These are phyloP conservation scores for Ardeotis arabs DNA, from an alignment of 2,113 vertebrate genomes.

Conservation along the genomic window DNA sequence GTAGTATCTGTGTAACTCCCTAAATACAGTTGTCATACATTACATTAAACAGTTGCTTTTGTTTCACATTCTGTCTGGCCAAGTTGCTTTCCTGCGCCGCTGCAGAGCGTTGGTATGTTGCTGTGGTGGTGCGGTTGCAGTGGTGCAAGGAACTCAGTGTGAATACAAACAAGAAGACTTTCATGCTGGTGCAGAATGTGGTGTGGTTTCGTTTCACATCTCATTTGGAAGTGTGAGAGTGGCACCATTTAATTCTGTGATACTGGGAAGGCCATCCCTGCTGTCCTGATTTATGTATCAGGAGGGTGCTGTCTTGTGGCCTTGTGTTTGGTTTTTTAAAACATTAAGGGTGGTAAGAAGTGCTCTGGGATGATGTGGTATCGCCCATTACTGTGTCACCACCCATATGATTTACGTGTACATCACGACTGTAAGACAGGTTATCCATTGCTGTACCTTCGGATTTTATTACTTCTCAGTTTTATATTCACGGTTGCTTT, in stretches of 20 bases:
- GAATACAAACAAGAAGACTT: neutral
- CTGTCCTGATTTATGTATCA: neutral
- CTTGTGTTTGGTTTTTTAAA: neutral
- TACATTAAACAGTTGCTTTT: neutral
- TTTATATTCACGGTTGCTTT: neutral
- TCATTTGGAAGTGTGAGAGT: neutral
- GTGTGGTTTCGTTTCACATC: neutral
- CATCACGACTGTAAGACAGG: neutral
- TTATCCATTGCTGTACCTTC: neutral
- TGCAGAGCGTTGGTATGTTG: neutral
- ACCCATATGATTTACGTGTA: neutral
- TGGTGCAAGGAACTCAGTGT: neutral
- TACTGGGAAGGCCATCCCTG: neutral
- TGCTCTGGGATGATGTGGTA: neutral
- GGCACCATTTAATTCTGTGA: neutral
- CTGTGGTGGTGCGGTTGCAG: neutral
- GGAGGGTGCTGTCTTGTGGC: neutral
- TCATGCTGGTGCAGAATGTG: rapidly evolving
- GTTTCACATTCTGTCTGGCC: neutral
- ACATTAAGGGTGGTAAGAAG: neutral
- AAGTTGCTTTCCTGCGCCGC: neutral
- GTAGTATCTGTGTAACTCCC: neutral
- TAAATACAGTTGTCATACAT: neutral
- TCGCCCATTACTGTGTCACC: neutral
- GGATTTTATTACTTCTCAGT: neutral